Evolutionary conservation across 1,140 invertebrate genomes (phyloP).

Genomic region (Micrasema longulum): DNA sequence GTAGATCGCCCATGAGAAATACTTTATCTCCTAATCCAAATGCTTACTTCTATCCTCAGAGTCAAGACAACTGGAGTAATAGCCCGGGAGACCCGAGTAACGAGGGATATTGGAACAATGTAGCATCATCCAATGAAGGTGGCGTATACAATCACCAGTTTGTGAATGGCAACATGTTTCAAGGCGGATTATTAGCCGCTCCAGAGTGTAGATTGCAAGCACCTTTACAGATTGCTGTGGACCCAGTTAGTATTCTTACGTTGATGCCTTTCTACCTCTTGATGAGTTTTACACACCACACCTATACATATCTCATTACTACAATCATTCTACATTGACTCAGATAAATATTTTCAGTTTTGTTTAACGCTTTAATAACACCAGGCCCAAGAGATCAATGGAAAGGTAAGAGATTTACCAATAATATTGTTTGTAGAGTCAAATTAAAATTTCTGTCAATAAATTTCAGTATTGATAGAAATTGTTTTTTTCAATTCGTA

Average conservation of each 20-base stretch:
- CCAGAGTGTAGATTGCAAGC: slow-evolving; percentile 63
- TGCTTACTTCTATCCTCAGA: slow-evolving; percentile 53
- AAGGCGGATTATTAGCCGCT: slow-evolving; percentile 54
- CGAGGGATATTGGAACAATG: slow-evolving; percentile 45
- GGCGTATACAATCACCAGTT: slow-evolving; percentile 33
- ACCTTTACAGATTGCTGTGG: slow-evolving; percentile 74
- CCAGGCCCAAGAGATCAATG: no score
- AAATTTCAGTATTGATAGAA: no score
- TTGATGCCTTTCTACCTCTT: background rate
- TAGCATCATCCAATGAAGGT: slow-evolving; percentile 45
- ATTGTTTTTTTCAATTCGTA: no score
- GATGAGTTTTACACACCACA: background rate
- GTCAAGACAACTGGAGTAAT: slow-evolving; percentile 52
- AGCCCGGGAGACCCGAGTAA: slow-evolving; percentile 44
- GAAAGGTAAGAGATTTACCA: no score
- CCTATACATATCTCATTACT: background rate
- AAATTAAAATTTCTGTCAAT: no score
- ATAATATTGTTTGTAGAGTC: no score
- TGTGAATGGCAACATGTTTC: slow-evolving; percentile 46
- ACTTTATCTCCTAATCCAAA: slow-evolving; percentile 53
- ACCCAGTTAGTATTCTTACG: slow-evolving; percentile 70
- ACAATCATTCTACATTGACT: background rate
- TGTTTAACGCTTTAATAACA: no score
- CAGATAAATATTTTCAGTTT: background rate
- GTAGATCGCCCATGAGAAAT: slow-evolving; percentile 51